Conservation (phyloP, 2,888 invertebrate species). For the Meghimatium bilineatum region DNA sequence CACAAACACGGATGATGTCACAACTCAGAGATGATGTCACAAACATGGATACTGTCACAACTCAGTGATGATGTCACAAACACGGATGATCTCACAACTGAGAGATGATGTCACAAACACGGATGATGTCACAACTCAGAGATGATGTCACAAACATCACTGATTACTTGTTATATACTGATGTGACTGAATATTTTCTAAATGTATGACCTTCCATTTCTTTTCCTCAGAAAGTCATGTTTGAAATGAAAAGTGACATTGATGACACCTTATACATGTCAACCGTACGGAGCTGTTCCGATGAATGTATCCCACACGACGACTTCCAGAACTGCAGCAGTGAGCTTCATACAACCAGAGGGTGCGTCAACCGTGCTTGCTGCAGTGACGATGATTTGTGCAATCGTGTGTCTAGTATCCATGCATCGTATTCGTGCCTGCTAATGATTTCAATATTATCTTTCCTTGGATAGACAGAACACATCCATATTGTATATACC, state of each 20-base stretch:
- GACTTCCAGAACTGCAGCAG: conserved; percentile 64
- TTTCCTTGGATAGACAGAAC: too few species aligned
- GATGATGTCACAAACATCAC: too few species aligned
- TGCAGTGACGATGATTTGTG: conserved; percentile 65
- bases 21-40: too few species aligned
- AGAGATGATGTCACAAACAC: too few species aligned
- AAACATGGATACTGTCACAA: too few species aligned
- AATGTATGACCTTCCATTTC: neutral
- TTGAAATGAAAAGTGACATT: conserved; percentile 61
- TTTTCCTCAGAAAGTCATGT: conserved; percentile 63
- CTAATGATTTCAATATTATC: neutral
- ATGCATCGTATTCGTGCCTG: neutral
- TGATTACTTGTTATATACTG: too few species aligned
- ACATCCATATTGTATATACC: too few species aligned
- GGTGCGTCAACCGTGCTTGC: conserved; percentile 63
- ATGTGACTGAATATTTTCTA: too few species aligned
- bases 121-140: too few species aligned
- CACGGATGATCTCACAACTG: too few species aligned
- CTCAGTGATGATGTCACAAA: too few species aligned
- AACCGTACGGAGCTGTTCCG: conserved; percentile 66
- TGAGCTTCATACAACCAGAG: conserved; percentile 58
- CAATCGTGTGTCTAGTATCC: conserved; percentile 50
- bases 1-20: too few species aligned
- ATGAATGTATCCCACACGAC: conserved; percentile 59
- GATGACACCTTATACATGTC: conserved; percentile 57